These are phyloP conservation scores for Epistrophella euchroma DNA, from an alignment of 2,888 invertebrate genomes.

Conservation along the genomic window DNA sequence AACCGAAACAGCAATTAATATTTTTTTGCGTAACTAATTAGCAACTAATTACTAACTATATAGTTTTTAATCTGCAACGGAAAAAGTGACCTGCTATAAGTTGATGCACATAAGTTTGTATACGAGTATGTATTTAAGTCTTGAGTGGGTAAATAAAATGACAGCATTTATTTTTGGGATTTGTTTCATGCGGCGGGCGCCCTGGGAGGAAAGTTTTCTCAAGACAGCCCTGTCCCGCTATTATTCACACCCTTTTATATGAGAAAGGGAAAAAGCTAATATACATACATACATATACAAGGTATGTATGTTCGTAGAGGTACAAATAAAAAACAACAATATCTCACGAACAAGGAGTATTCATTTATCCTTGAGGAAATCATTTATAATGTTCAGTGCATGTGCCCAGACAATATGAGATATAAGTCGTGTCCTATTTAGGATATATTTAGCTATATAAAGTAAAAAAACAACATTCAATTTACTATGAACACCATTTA, in stretches of 20 bases:
- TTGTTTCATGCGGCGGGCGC: background rate
- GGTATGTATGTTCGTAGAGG: too few relatives aligned
- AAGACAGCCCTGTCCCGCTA: background rate
- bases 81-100: too few relatives aligned
- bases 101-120: too few relatives aligned
- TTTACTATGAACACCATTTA: background rate
- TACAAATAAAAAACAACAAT: background rate
- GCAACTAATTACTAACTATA: too few relatives aligned
- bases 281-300: too few relatives aligned
- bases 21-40: too few relatives aligned
- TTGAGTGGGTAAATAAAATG: too few relatives aligned
- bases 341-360: conserved; percentile 3
- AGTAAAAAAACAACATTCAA: background rate
- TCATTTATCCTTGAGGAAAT: conserved; percentile 25
- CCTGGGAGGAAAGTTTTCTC: background rate
- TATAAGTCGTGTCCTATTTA: background rate
- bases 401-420: background rate
- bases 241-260: conserved; percentile 14
- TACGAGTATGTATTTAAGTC: too few relatives aligned
- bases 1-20: too few relatives aligned
- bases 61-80: too few relatives aligned
- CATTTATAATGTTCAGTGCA: conserved; percentile 19
- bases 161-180: background rate
- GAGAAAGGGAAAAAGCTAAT: background rate
- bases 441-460: too few relatives aligned